These are phyloP conservation scores for Drosophila busckii DNA, from an alignment of 1,140 invertebrate species.

Conservation along the genomic window DNA sequence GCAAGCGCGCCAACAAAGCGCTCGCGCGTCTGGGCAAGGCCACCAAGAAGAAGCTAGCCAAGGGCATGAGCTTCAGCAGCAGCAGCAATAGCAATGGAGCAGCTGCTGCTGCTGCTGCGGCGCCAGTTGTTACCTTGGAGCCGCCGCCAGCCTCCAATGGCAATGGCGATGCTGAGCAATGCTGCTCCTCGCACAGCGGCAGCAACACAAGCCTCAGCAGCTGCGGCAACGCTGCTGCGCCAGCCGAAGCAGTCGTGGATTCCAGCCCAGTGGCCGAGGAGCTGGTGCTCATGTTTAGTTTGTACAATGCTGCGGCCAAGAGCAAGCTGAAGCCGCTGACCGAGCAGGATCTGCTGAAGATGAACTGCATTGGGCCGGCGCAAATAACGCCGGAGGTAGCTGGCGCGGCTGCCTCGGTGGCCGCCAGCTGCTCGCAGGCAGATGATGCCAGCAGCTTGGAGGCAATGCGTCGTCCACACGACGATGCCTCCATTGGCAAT, in stretches of 20 bases:
- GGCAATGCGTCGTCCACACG: conserved; percentile 82
- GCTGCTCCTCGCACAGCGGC: conserved; percentile 56
- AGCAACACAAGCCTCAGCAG: conserved; percentile 61
- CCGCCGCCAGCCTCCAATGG: conserved; percentile 27
- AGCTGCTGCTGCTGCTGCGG: neutral
- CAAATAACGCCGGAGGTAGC: conserved; percentile 38
- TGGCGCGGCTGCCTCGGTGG: conserved; percentile 18
- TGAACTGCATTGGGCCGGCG: conserved; percentile 75
- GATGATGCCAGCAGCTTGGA: conserved; percentile 66
- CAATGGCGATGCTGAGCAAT: conserved; percentile 49
- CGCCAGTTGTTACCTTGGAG: conserved; percentile 3
- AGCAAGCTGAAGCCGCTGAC: conserved; percentile 70
- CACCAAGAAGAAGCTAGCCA: conserved; percentile 73
- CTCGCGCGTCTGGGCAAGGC: conserved; percentile 67
- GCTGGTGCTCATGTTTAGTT: conserved; percentile 61
- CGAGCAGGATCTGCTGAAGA: conserved; percentile 76
- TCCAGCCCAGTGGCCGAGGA: conserved; percentile 20
- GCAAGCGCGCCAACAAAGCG: conserved; percentile 53
- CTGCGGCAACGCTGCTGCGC: conserved; percentile 27
- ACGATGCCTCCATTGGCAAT: conserved; percentile 92
- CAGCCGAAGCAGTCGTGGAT: neutral
- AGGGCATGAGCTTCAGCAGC: conserved; percentile 68
- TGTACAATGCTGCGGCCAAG: conserved; percentile 65
- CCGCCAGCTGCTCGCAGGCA: conserved; percentile 49
- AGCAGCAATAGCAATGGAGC: conserved; percentile 4